Conservation (phyloP, 2,888 invertebrate species). For the Himalopsyche anomala region DNA sequence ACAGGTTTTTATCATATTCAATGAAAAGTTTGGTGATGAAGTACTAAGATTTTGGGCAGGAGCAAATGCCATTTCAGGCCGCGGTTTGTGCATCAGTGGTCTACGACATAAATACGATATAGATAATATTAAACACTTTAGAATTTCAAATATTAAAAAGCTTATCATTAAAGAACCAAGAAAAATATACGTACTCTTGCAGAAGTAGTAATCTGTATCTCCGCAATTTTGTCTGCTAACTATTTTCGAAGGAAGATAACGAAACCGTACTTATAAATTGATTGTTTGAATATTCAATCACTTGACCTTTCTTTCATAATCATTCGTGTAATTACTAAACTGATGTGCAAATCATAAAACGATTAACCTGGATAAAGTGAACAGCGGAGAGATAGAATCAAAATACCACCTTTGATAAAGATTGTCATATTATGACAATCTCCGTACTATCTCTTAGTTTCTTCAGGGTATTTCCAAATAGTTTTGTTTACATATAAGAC, state of each 20-base stretch:
- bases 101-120: too few relatives aligned
- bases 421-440: constrained; percentile 18
- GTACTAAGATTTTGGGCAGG: too few relatives aligned
- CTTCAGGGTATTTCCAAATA: too few relatives aligned
- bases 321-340: constrained; percentile 48
- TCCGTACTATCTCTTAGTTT: too few relatives aligned
- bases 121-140: too few relatives aligned
- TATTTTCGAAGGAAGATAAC: background rate
- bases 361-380: constrained; percentile 62
- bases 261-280: background rate
- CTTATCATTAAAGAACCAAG: too few relatives aligned
- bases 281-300: constrained; percentile 32
- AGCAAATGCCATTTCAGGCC: too few relatives aligned
- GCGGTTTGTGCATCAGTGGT: too few relatives aligned
- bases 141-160: too few relatives aligned
- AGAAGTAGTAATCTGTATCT: background rate
- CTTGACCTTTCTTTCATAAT: constrained; percentile 50
- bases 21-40: too few relatives aligned
- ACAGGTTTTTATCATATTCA: too few relatives aligned
- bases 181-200: background rate
- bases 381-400: constrained; percentile 54
- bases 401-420: constrained; percentile 14
- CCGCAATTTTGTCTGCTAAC: background rate
- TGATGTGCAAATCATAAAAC: constrained; percentile 57
- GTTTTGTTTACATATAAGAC: too few relatives aligned